A percentile compares a stretch with the other conserved stretches of the same genome.
Conservation (phyloP, 2,797 vertebrate species). For the Chiloscyllium punctatum region DNA sequence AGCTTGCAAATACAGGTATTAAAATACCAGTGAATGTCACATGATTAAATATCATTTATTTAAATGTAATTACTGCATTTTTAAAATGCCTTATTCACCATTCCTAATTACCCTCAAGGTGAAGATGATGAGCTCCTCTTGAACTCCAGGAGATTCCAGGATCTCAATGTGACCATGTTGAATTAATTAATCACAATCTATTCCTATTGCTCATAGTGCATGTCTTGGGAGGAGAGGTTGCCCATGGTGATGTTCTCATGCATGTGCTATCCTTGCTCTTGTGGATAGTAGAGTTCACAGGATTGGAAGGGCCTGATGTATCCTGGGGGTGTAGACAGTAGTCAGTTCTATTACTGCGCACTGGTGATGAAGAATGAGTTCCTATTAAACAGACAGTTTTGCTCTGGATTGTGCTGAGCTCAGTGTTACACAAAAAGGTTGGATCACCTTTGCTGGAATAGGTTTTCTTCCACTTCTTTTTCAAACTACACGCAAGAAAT, state of each 20-base stretch:
- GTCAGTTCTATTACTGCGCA: too few species aligned
- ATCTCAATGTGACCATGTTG: neutral
- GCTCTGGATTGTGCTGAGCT: neutral
- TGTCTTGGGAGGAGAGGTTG: neutral
- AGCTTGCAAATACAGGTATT: neutral
- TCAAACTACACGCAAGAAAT: neutral
- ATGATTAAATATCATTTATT: neutral
- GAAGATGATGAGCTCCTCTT: neutral
- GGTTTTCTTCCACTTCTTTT: neutral
- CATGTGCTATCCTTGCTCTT: neutral
- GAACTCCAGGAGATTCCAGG: neutral
- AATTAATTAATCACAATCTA: neutral
- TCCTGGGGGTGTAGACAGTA: neutral
- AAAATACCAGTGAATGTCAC: too few species aligned
- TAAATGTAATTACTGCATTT: neutral
- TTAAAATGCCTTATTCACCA: neutral
- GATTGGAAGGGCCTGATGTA: neutral
- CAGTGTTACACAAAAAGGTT: neutral
- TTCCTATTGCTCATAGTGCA: neutral
- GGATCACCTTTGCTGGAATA: neutral
- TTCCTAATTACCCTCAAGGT: neutral
- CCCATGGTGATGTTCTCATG: neutral
- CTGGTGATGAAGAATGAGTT: neutral
- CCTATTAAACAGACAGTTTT: neutral
- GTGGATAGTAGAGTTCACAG: neutral